A percentile compares a stretch with the other conserved stretches of the same genome.
Conservation (phyloP, 2,888 invertebrate genomes). For the Ommatoiulus sabulosus region DNA sequence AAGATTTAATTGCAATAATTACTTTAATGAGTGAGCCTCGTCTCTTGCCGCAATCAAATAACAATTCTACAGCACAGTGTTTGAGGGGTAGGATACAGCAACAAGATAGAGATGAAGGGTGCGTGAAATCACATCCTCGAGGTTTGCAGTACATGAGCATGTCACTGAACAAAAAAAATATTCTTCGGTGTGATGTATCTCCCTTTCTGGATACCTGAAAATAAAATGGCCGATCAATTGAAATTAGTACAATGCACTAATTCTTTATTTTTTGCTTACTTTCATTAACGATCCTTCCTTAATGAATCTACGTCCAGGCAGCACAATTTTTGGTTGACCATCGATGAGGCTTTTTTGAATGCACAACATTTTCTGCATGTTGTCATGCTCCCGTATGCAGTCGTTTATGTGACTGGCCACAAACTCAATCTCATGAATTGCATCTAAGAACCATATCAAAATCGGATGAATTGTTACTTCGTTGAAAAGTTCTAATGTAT, state of each 20-base stretch:
- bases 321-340: conserved; percentile 75
- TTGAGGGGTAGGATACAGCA: conserved; percentile 78
- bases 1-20: neutral
- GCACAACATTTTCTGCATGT: conserved; percentile 76
- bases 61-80: conserved; percentile 75
- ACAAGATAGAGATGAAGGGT: conserved; percentile 75
- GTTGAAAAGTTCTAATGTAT: neutral
- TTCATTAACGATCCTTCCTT: conserved; percentile 72
- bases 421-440: conserved; percentile 76
- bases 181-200: conserved; percentile 71
- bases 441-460: conserved; percentile 69
- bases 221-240: neutral
- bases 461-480: neutral
- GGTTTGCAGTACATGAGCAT: conserved; percentile 80
- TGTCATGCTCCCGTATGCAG: conserved; percentile 80
- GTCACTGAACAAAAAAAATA: conserved; percentile 79
- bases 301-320: conserved; percentile 77
- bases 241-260: neutral
- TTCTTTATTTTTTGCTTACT: conserved; percentile 68
- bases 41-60: conserved; percentile 74
- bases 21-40: conserved; percentile 73
- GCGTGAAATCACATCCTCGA: conserved; percentile 71
- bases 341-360: conserved; percentile 76
- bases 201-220: conserved; percentile 71
- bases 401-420: conserved; percentile 80